Percentiles rank a stretch among this genome's conserved stretches.
Conservation (phyloP, 2,888 invertebrate species). For the Rapana venosa region DNA sequence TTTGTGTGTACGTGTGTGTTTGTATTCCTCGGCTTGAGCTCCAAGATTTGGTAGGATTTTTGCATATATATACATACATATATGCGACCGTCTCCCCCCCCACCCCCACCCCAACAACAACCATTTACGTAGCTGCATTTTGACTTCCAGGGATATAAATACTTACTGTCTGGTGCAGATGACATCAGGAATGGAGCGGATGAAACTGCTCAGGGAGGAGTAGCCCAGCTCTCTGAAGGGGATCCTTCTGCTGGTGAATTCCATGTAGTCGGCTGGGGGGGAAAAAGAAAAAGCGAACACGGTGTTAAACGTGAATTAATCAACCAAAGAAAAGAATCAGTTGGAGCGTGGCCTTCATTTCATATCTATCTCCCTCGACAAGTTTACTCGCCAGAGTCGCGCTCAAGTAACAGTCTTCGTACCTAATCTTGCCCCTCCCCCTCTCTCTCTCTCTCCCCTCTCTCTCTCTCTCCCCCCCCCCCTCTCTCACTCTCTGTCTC, state of each 20-base stretch:
- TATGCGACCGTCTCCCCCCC: background rate
- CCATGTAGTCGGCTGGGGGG: conserved; percentile 47
- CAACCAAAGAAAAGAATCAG: no score
- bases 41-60: background rate
- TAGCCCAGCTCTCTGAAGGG: conserved; percentile 53
- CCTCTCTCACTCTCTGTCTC: no score
- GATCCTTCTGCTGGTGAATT: conserved; percentile 39
- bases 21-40: background rate
- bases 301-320: no score
- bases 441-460: no score
- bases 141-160: background rate
- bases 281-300: background rate
- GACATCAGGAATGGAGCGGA: conserved; percentile 55
- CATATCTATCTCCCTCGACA: no score
- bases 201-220: conserved; percentile 45
- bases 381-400: no score
- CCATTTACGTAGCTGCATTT: no score
- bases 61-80: background rate
- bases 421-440: no score
- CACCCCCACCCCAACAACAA: no score
- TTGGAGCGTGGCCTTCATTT: no score
- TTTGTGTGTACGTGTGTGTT: background rate
- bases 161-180: conserved; percentile 47
- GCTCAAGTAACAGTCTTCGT: no score
- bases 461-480: no score